Conservation (phyloP, 1,140 invertebrate species). For the Drosophila carrolli region DNA sequence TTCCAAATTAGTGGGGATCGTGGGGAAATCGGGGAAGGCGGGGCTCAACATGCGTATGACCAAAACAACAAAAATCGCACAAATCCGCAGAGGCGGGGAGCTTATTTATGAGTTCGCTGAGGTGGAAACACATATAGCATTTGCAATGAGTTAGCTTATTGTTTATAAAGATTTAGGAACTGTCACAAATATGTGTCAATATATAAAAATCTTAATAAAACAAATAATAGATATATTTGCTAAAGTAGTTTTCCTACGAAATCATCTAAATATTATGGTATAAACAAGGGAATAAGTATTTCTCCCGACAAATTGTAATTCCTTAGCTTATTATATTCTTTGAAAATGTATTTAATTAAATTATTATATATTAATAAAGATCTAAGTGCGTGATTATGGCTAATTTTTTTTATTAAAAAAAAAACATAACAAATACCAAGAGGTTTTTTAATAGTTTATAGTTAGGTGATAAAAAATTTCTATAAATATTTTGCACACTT, state of each 20-base stretch:
- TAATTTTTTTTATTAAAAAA: too few species aligned
- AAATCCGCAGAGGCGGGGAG: slow-evolving; percentile 48
- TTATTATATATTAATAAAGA: too few species aligned
- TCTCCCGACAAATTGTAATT: not conserved
- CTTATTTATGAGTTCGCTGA: slow-evolving; percentile 60
- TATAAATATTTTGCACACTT: too few species aligned
- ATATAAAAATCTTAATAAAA: slow-evolving; percentile 24
- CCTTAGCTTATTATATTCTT: too few species aligned
- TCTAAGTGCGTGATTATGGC: too few species aligned
- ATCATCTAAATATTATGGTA: not conserved
- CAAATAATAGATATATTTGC: slow-evolving; percentile 6
- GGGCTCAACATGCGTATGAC: slow-evolving; percentile 45
- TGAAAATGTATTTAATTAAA: too few species aligned
- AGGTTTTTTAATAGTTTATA: too few species aligned
- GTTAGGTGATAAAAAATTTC: too few species aligned
- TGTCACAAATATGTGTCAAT: slow-evolving; percentile 15
- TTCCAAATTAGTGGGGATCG: not conserved
- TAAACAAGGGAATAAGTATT: not conserved
- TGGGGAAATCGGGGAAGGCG: not conserved
- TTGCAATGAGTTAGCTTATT: slow-evolving; percentile 35
- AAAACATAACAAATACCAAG: too few species aligned
- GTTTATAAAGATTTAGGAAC: slow-evolving; percentile 46
- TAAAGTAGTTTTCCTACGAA: not conserved
- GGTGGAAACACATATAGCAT: slow-evolving; percentile 49
- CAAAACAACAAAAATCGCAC: slow-evolving; percentile 33